Conservation (phyloP, 2,113 vertebrate species). For the Girardinichthys multiradiatus region DNA sequence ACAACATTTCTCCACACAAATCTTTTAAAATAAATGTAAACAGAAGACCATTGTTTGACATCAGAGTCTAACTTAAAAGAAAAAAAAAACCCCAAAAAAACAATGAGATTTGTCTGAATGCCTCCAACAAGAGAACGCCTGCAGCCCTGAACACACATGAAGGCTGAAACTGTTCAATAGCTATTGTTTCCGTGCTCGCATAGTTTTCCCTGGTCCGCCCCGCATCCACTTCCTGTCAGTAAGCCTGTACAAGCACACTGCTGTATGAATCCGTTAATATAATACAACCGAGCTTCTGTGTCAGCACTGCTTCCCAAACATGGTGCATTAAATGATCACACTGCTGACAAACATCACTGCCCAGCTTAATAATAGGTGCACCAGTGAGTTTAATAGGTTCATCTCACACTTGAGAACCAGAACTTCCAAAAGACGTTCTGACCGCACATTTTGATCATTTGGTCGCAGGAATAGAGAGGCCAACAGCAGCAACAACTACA, state of each 20-base stretch:
- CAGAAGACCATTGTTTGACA: conserved; percentile 15
- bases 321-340: conserved; percentile 2
- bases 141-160: conserved; percentile 32
- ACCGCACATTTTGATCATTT: neutral
- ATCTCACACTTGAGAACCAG: neutral
- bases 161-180: conserved; percentile 39
- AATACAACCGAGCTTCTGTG: conserved; percentile 1
- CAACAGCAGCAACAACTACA: conserved; percentile 6
- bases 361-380: neutral
- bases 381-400: neutral
- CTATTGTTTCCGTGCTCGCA: conserved; percentile 54
- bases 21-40: conserved; percentile 12
- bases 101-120: conserved; percentile 6
- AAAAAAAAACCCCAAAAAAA: neutral
- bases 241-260: conserved; percentile 30
- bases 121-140: conserved; percentile 21
- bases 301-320: neutral
- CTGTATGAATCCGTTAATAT: conserved; percentile 21
- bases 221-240: conserved; percentile 60
- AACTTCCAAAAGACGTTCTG: neutral
- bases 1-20: conserved; percentile 7
- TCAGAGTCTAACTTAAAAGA: neutral
- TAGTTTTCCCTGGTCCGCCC: conserved; percentile 47
- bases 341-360: neutral
- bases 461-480: neutral